Conservation (phyloP, 2,888 invertebrate species). For the Chromoteleia sp. region DNA sequence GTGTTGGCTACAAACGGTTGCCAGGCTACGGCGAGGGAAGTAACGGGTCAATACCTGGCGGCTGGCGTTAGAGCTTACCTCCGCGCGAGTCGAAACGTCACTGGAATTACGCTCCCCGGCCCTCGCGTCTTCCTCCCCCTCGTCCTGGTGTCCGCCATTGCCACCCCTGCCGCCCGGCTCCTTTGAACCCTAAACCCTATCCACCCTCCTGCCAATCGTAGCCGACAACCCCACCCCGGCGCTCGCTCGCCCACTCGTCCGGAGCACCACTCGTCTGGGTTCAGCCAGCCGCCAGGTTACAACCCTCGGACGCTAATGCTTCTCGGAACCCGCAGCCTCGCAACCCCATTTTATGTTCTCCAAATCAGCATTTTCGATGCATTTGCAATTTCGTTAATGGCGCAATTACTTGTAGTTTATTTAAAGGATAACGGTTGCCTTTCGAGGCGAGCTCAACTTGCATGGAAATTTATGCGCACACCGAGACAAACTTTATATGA, state of each 20-base stretch:
- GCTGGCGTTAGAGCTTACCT: constrained; percentile 74
- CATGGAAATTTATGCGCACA: constrained; percentile 30
- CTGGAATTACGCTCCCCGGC: constrained; percentile 73
- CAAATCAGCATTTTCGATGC: constrained; percentile 65
- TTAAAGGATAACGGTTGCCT: constrained; percentile 33
- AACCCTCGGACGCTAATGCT: constrained; percentile 74
- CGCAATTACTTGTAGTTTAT: constrained; percentile 58
- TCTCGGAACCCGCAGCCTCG: constrained; percentile 78
- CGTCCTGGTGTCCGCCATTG: constrained; percentile 63
- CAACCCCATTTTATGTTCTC: constrained; percentile 63
- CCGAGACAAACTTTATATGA: too few relatives aligned
- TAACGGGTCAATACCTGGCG: constrained; percentile 84
- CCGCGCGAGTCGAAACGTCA: constrained; percentile 81
- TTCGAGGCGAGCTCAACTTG: constrained; percentile 1
- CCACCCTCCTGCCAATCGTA: constrained; percentile 71
- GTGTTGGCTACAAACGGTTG: constrained; percentile 84
- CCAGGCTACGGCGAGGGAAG: constrained; percentile 82
- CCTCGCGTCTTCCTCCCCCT: constrained; percentile 67
- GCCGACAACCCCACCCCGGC: constrained; percentile 67
- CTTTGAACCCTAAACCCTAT: constrained; percentile 69
- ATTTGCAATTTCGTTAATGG: constrained; percentile 62
- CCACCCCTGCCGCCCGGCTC: constrained; percentile 53
- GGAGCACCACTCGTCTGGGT: constrained; percentile 74
- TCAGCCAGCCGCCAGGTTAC: constrained; percentile 71
- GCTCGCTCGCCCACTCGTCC: constrained; percentile 77